Conservation (phyloP, 2,113 vertebrate genomes). For the Seriola aureovittata region DNA sequence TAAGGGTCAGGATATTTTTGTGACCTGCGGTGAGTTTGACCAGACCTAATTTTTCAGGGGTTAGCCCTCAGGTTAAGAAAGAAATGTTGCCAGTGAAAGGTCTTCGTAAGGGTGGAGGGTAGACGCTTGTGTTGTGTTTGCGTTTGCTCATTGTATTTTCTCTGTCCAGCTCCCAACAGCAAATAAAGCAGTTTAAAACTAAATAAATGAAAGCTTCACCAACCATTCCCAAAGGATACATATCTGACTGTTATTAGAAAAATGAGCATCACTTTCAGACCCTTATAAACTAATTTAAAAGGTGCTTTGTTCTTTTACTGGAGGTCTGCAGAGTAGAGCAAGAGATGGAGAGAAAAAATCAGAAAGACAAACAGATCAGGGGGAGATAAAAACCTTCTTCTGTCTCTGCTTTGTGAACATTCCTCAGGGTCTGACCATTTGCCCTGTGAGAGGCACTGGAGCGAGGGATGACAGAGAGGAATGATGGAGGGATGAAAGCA, state of each 20-base stretch:
- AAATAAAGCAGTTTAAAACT: slow-evolving; percentile 62
- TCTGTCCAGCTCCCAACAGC: slow-evolving; percentile 47
- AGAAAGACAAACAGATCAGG: slow-evolving; percentile 55
- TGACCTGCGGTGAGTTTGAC: background rate
- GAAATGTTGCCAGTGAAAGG: background rate
- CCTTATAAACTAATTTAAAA: slow-evolving; percentile 76
- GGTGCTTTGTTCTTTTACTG: slow-evolving; percentile 59
- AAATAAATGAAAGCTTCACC: slow-evolving; percentile 60
- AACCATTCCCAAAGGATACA: slow-evolving; percentile 56
- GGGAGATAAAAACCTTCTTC: slow-evolving; percentile 51
- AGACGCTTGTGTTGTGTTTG: background rate
- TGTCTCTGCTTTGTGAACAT: slow-evolving; percentile 25
- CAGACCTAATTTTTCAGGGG: background rate
- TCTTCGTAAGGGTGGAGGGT: background rate
- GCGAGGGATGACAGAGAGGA: slow-evolving; percentile 57
- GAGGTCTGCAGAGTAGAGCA: slow-evolving; percentile 30
- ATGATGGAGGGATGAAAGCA: slow-evolving; percentile 70
- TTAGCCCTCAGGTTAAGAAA: background rate
- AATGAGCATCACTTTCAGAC: slow-evolving; percentile 59
- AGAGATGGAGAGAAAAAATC: slow-evolving; percentile 7
- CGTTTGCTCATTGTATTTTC: slow-evolving; percentile 29
- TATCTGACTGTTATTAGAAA: slow-evolving; percentile 62
- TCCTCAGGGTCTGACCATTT: slow-evolving; percentile 51
- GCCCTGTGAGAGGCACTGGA: slow-evolving; percentile 53
- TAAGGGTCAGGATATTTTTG: slow-evolving; percentile 1